A percentile compares a stretch with the other conserved stretches of the same genome.
Conservation (phyloP, 2,113 vertebrate genomes). For the Carassius gibelio region DNA sequence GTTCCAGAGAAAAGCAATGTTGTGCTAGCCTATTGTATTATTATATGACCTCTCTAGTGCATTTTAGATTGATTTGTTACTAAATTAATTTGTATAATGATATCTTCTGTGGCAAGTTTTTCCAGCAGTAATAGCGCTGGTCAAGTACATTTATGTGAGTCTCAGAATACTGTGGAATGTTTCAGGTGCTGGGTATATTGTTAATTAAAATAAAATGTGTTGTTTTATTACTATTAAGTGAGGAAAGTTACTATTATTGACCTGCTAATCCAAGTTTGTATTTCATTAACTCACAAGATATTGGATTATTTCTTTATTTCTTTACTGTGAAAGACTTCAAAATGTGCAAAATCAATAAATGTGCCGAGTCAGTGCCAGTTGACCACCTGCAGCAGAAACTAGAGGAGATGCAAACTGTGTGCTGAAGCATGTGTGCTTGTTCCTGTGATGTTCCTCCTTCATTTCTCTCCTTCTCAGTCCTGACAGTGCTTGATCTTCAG, state of each 20-base stretch:
- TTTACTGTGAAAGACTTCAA: constrained; percentile 5
- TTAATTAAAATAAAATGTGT: neutral
- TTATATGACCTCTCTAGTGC: neutral
- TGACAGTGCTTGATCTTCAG: constrained; percentile 12
- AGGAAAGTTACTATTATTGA: neutral
- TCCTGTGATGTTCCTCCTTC: neutral
- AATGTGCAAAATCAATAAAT: constrained; percentile 32
- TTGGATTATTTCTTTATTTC: neutral
- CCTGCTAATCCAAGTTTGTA: neutral
- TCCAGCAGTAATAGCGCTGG: too few relatives aligned
- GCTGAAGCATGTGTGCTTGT: neutral
- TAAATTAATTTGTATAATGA: neutral
- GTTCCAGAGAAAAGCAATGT: neutral
- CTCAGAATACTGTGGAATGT: constrained; percentile 22
- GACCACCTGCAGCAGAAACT: neutral
- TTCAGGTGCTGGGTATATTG: neutral
- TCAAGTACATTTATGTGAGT: neutral
- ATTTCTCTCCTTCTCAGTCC: neutral
- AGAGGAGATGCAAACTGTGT: neutral
- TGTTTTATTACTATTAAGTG: neutral
- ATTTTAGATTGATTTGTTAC: neutral
- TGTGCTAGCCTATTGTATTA: neutral
- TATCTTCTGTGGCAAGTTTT: neutral
- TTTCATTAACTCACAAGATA: neutral
- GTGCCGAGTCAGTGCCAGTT: neutral